Conservation (phyloP, 2,888 invertebrate species). For the Tenodera sinensis region DNA sequence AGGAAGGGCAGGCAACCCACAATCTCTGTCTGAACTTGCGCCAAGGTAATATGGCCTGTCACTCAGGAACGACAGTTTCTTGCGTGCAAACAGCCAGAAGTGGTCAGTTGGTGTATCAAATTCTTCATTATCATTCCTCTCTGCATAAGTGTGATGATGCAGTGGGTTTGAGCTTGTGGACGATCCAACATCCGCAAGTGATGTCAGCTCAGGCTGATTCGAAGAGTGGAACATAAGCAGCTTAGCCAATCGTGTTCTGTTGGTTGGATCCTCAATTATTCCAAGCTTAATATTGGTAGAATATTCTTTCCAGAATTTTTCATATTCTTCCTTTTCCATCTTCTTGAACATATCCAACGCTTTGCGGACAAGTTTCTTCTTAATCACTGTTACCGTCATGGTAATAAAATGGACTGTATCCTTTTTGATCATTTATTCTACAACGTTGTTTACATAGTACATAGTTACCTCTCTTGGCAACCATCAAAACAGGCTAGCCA, state of each 20-base stretch:
- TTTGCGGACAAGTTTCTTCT: conserved; percentile 97
- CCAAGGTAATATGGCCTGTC: no score
- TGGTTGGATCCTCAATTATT: conserved; percentile 95
- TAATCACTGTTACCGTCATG: no score
- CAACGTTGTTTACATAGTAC: no score
- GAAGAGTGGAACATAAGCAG: conserved; percentile 89
- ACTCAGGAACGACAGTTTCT: no score
- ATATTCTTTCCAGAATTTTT: conserved; percentile 98
- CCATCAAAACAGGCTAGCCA: no score
- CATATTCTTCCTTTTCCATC: conserved; percentile 82
- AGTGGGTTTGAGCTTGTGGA: background rate
- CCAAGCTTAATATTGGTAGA: conserved; percentile 97
- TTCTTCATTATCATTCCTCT: background rate
- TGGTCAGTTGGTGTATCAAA: no score
- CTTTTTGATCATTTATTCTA: no score
- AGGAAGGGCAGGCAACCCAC: no score
- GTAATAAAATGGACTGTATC: no score
- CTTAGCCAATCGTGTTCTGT: conserved; percentile 93
- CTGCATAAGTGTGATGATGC: conserved; percentile 1
- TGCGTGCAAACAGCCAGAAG: no score
- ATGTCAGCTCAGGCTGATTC: conserved; percentile 59
- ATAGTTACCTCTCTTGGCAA: no score
- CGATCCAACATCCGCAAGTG: conserved; percentile 46
- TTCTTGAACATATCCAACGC: conserved; percentile 98
- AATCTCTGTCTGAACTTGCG: no score